Evolutionary conservation across 2,113 vertebrate species (phyloP), one percentile per base, ranked within the genome.

Genomic region (Grallaria varia): DNA sequence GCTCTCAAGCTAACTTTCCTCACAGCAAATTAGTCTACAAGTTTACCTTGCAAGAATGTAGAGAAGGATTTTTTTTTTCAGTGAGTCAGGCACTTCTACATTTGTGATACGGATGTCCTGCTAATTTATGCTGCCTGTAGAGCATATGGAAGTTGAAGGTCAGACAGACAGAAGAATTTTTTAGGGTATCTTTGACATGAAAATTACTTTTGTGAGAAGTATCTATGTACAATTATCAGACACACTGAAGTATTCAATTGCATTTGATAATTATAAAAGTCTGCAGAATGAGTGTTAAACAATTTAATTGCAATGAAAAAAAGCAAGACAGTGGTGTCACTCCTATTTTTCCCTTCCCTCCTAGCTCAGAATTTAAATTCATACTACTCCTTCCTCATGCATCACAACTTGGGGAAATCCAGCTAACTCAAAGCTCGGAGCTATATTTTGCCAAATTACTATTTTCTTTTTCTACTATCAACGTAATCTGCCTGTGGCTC

Each of bases 241-340:
- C 24, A 3, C 14, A 74, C 3, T 53, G 39, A 45, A 52, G 22
- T 4, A 67, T 23, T n/a, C 6, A 60, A 9, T 4, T 37, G 3
- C 8, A 63, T 79, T 56, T 56, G 21, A 39, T 14, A 71, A 52
- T 31, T 55, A 8, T 25, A 9, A 5, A 74, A 87, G 28, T 30
- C 24, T 55, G 25, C 10, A 44, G 52, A 56, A 87, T 28, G 9
- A 72, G 4, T 0, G 0, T 2, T 28, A 4, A 71, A 37, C 12
- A 58, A 25, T 4, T 50, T 62, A 44, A n/a, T n/a, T 23, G 8
- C 27, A 37, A 16, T 71, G 27, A 44, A 82, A 87, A 87, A 75
- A 50, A 4, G 7, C 1, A 4, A 24, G 6, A 9, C 30, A 67
- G 3, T 12, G 8, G 44, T 47, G 16, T 35, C 33, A 85, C 33